Conservation (phyloP, 2,797 vertebrate genomes). For the Florisuga fusca region DNA sequence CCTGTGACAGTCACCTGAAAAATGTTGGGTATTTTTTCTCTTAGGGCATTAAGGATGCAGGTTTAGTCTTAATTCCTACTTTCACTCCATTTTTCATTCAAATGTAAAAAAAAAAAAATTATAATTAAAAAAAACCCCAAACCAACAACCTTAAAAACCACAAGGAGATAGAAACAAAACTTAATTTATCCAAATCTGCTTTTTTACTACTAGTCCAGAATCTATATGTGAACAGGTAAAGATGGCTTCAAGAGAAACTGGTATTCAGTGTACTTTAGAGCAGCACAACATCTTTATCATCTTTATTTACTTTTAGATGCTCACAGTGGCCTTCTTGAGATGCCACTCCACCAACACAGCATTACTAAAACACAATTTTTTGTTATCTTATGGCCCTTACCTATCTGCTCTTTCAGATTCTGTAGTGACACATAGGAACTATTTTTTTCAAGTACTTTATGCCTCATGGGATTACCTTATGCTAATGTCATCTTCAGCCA, state of each 20-base stretch:
- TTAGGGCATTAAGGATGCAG: neutral
- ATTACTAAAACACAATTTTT: neutral
- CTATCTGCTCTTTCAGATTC: neutral
- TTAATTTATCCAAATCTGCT: neutral
- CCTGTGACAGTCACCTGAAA: neutral
- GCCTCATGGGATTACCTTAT: neutral
- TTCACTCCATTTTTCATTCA: neutral
- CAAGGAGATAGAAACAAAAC: neutral
- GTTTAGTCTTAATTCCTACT: neutral
- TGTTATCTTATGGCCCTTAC: neutral
- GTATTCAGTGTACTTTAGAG: neutral
- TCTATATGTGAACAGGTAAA: neutral
- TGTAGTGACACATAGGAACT: neutral
- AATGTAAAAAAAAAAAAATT: neutral
- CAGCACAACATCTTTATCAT: neutral
- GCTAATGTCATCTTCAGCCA: neutral
- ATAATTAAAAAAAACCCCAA: too few species aligned
- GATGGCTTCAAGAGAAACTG: neutral
- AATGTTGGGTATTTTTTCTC: neutral
- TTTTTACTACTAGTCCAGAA: neutral
- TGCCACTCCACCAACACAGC: neutral
- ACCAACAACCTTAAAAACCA: too few species aligned
- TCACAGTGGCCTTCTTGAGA: neutral
- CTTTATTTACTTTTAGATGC: neutral
- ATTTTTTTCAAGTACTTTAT: neutral